A percentile compares a stretch with the other conserved stretches of the same genome.
These are phyloP conservation scores for Orchestia grillus DNA, from an alignment of 1,140 invertebrate genomes.

Conservation along the genomic window DNA sequence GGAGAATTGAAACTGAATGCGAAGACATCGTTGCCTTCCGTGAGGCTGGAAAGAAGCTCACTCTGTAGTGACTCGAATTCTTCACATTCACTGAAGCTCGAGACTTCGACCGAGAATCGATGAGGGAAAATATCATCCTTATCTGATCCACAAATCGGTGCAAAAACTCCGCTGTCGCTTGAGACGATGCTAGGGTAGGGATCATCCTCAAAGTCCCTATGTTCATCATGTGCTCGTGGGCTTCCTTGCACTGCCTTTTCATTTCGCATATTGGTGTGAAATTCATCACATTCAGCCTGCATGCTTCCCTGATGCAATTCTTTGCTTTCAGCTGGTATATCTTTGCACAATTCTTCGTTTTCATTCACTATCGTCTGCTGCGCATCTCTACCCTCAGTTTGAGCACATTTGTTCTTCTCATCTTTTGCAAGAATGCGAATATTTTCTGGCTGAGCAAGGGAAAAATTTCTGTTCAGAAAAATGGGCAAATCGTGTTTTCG, in stretches of 20 bases:
- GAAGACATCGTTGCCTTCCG: not conserved
- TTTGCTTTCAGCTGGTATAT: not conserved
- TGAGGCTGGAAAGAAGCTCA: not conserved
- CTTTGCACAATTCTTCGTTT: not conserved
- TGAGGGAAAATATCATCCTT: not conserved
- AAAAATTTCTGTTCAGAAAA: not conserved
- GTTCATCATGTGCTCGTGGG: not conserved
- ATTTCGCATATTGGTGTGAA: not conserved
- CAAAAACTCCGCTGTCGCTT: slow-evolving; percentile 49
- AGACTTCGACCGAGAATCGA: slow-evolving; percentile 4
- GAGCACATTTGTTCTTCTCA: not conserved
- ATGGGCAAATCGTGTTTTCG: not conserved
- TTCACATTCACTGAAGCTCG: slow-evolving; percentile 33
- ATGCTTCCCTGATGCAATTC: not conserved
- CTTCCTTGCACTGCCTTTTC: not conserved
- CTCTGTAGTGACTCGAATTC: slow-evolving; percentile 25
- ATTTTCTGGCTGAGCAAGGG: not conserved
- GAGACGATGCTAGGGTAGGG: slow-evolving; percentile 2
- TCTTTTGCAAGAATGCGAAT: not conserved
- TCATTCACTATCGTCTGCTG: not conserved
- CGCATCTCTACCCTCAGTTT: not conserved
- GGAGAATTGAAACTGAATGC: slow-evolving; percentile 31
- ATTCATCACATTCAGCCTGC: not conserved
- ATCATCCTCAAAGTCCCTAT: slow-evolving; percentile 16
- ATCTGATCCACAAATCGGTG: slow-evolving; percentile 13